Conservation (phyloP, 2,888 invertebrate genomes). For the Dysmachus trigonus region DNA sequence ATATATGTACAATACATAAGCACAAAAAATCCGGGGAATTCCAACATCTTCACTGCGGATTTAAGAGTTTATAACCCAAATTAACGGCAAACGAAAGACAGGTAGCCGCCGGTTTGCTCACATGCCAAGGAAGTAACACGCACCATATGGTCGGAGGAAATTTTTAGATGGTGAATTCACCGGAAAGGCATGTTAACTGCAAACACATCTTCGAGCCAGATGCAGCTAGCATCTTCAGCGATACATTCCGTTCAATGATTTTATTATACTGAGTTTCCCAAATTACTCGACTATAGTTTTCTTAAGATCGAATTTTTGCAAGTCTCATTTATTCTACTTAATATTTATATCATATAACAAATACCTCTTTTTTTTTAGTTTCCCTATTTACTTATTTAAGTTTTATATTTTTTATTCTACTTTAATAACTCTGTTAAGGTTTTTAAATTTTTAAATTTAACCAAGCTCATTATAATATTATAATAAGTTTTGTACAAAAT, state of each 20-base stretch:
- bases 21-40: not conserved
- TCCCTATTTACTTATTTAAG: too few relatives aligned
- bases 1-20: not conserved
- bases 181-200: not conserved
- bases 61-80: not conserved
- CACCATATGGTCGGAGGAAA: not conserved
- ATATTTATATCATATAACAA: too few relatives aligned
- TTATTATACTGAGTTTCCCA: not conserved
- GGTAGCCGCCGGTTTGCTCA: not conserved
- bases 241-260: not conserved
- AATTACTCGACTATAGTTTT: not conserved
- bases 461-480: too few relatives aligned
- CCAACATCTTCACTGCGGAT: not conserved
- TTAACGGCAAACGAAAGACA: not conserved
- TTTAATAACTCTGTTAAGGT: too few relatives aligned
- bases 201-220: not conserved
- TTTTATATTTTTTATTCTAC: too few relatives aligned
- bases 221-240: not conserved
- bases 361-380: too few relatives aligned
- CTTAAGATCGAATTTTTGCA: too few relatives aligned
- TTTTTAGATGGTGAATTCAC: not conserved
- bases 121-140: not conserved
- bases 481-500: too few relatives aligned
- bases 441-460: too few relatives aligned
- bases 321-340: too few relatives aligned